Evolutionary conservation across 2,113 vertebrate species (phyloP).

Genomic region (Agapornis roseicollis): DNA sequence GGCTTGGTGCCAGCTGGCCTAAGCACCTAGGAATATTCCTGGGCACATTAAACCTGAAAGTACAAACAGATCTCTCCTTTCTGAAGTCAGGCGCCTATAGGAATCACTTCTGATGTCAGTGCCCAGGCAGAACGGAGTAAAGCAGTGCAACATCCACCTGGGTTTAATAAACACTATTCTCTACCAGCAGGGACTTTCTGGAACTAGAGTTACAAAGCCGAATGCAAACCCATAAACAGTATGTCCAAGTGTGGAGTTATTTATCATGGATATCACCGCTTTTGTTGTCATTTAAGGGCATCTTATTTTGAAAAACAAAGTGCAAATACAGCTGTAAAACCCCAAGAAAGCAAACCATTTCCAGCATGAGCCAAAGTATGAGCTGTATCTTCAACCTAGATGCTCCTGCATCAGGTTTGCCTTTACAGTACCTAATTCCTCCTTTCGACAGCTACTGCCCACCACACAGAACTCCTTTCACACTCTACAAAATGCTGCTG

Average conservation of each 20-base stretch:
- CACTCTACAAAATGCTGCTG: not conserved
- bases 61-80: not conserved
- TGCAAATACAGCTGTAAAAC: not conserved
- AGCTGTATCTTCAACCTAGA: not conserved
- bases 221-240: not conserved
- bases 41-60: constrained; percentile 1
- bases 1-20: constrained; percentile 51
- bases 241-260: not conserved
- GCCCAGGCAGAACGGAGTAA: not conserved
- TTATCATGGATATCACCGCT: not conserved
- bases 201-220: not conserved
- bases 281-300: not conserved
- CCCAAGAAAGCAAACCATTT: not conserved
- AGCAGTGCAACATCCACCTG: not conserved
- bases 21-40: constrained; percentile 15
- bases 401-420: not conserved
- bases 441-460: not conserved
- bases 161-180: not conserved
- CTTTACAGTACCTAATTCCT: not conserved
- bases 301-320: not conserved
- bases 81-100: constrained; percentile 43
- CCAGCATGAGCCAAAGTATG: not conserved
- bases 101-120: constrained; percentile 41
- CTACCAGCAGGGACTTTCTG: not conserved
- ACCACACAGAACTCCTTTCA: not conserved